Percentiles rank a stretch among this genome's conserved stretches.
phyloP scores from a whole-genome alignment of 2,797 vertebrate genomes.

The Pseudochirops corinnae region DNA sequence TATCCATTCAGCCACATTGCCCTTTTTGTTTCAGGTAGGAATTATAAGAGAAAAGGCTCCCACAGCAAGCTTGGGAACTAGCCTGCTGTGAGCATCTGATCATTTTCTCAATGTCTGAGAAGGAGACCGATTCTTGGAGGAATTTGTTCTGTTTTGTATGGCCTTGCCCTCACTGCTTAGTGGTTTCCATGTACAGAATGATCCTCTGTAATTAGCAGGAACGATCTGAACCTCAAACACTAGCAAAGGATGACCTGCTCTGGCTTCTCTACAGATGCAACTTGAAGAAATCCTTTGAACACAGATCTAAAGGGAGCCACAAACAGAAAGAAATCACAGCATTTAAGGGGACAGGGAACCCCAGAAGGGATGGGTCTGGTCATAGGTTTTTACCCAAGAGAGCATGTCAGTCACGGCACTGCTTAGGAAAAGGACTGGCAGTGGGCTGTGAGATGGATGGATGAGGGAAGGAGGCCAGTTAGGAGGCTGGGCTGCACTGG shows the following conservation, averaged over 20 bases:
- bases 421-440: neutral
- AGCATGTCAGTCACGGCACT: neutral
- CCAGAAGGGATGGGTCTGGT: neutral
- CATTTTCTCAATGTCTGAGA: constrained; percentile 47
- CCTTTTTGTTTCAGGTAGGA: constrained; percentile 41
- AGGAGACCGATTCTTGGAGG: constrained; percentile 27
- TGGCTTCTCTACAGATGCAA: constrained; percentile 45
- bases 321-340: neutral
- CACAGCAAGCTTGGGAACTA: neutral
- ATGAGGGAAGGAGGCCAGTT: neutral
- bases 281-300: neutral
- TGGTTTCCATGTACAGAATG: constrained; percentile 43
- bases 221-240: constrained; percentile 38
- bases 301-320: neutral
- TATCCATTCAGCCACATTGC: constrained; percentile 21
- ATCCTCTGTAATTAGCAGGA: constrained; percentile 36
- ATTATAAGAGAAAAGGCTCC: constrained; percentile 32
- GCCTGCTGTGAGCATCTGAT: constrained; percentile 37
- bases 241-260: constrained; percentile 17
- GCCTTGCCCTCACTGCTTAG: constrained; percentile 39
- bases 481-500: neutral
- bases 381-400: neutral
- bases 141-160: constrained; percentile 50
- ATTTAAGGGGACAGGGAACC: constrained; percentile 53
- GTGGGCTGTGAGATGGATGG: neutral